Evolutionary conservation across 1,140 invertebrate genomes (phyloP).

Genomic region (Zaprionus inermis): DNA sequence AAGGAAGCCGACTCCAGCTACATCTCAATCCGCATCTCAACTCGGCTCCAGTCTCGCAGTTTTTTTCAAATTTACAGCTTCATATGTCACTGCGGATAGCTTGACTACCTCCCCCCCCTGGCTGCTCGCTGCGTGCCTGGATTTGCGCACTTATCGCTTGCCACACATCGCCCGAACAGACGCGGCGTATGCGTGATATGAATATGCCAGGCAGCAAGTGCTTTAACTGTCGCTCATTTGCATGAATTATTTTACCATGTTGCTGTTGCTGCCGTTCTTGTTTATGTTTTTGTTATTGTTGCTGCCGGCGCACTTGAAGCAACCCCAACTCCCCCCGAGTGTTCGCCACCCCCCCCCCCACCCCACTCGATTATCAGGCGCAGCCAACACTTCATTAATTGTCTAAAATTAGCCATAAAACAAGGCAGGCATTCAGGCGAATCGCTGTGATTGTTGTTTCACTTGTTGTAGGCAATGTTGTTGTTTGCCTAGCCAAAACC

Average conservation of each 20-base stretch:
- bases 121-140: neutral
- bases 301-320: slow-evolving; percentile 49
- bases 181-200: slow-evolving; percentile 69
- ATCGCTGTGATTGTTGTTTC: slow-evolving; percentile 15
- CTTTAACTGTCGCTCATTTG: slow-evolving; percentile 70
- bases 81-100: slow-evolving; percentile 64
- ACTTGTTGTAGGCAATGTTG: slow-evolving; percentile 8
- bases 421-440: slow-evolving; percentile 30
- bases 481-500: slow-evolving; percentile 23
- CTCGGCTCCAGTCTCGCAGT: neutral
- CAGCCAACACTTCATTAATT: slow-evolving; percentile 82
- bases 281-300: slow-evolving; percentile 30
- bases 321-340: neutral
- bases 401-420: slow-evolving; percentile 81
- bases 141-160: slow-evolving; percentile 54
- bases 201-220: slow-evolving; percentile 30
- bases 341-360: neutral
- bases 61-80: slow-evolving; percentile 70
- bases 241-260: slow-evolving; percentile 63
- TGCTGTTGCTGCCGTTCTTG: slow-evolving; percentile 21
- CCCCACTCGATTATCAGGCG: slow-evolving; percentile 58
- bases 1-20: neutral
- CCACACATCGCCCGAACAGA: slow-evolving; percentile 52
- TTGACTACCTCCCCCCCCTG: neutral
- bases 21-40: neutral